Evolutionary conservation across 2,797 vertebrate species (phyloP), one percentile per base, ranked within the genome.

Genomic region (Percopsis omiscomaycus): DNA sequence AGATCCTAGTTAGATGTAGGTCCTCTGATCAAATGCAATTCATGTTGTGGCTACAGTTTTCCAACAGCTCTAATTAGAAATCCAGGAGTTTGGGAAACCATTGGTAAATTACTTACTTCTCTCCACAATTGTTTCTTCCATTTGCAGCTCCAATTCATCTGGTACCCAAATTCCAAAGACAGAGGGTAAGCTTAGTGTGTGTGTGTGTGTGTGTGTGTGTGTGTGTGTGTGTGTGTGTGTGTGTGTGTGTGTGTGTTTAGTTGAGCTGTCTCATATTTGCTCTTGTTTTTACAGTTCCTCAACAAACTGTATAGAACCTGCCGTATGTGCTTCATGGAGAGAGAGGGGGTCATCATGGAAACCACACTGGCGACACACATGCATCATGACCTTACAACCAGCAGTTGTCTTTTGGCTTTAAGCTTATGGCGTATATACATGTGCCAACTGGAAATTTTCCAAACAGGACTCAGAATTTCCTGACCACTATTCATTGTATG

Each of bases 251-350:
- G 47, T 15, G 47, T 12, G 10, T 69, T 16, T 45, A 1, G 57
- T 58, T 56, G 63, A 0, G 49, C 44, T 63, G 8, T 42, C 37
- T 10, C 37, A 9, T 2, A 42, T 5, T 10, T 68, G 53, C 69
- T 66, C 65, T 68, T 68, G 51, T 48, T 16, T 46, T 53, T 68
- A 50, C 83, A 94, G 93, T 90, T 54, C 91, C 92, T 46, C 81
- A 89, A 80, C 91, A 91, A 79, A 86, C 90, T 54, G 91, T 92
- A 60, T 93, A 89, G 85, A 74, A 73, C 69, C 62, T 29, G n/a
- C 4, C 15, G 3, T 27, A 52, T 51, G 22, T 29, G 49, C 50
- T 27, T 67, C 61, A 46, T 50, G 61, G 5, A 74, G 56, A 16
- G 57, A 61, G 54, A n/a, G 64, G 60, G 61, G 37, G 59, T 60